These are phyloP conservation scores for Xanthia togata DNA, from an alignment of 2,888 invertebrate species.

Conservation along the genomic window DNA sequence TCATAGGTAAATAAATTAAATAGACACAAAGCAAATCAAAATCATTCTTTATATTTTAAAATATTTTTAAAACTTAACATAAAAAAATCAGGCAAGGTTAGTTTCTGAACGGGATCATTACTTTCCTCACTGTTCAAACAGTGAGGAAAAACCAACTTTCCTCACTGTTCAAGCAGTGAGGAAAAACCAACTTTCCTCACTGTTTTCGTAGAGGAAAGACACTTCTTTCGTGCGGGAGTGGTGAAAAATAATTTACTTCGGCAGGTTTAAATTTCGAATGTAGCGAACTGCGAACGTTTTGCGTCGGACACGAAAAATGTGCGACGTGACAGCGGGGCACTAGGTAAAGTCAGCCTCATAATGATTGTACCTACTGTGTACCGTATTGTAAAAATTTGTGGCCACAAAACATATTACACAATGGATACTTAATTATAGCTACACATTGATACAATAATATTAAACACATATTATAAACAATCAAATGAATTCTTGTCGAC, in stretches of 20 bases:
- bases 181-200: too few relatives aligned
- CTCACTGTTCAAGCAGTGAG: too few relatives aligned
- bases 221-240: too few relatives aligned
- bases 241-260: neutral
- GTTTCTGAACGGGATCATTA: too few relatives aligned
- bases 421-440: neutral
- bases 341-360: neutral
- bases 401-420: neutral
- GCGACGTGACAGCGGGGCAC: neutral
- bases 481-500: neutral
- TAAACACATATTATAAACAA: neutral
- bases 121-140: too few relatives aligned
- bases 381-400: neutral
- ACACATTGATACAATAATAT: neutral
- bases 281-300: conserved; percentile 22
- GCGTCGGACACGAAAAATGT: conserved; percentile 4
- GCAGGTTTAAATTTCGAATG: conserved; percentile 9
- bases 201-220: too few relatives aligned
- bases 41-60: too few relatives aligned
- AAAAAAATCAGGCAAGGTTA: too few relatives aligned
- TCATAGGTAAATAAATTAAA: too few relatives aligned
- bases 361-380: neutral
- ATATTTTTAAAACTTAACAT: too few relatives aligned
- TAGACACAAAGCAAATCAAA: too few relatives aligned
- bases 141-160: too few relatives aligned